Percentiles rank a stretch among this genome's conserved stretches.
These are phyloP conservation scores for Anomalospiza imberbis DNA, from an alignment of 2,797 vertebrate species.

Conservation along the genomic window DNA sequence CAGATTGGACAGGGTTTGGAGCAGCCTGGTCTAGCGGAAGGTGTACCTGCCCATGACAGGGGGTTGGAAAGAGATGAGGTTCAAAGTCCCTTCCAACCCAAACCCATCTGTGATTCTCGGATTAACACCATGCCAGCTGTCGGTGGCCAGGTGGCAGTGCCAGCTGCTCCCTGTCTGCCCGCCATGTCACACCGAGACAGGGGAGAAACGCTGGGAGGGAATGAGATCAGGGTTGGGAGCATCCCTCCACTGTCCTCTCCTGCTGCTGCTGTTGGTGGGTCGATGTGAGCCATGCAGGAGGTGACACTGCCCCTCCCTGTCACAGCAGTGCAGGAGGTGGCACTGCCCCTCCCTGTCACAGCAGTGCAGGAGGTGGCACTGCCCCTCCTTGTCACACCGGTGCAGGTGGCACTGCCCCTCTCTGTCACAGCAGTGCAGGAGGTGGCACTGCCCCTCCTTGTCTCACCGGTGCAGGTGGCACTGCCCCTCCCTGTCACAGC, in stretches of 20 bases:
- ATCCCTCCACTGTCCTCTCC: fast-evolving
- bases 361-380: background rate
- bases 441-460: too few relatives aligned
- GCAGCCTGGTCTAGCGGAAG: background rate
- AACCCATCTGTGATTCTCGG: background rate
- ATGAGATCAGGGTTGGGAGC: fast-evolving
- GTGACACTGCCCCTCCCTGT: too few relatives aligned
- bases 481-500: too few relatives aligned
- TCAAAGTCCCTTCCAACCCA: background rate
- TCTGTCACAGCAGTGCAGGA: too few relatives aligned
- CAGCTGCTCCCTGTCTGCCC: fast-evolving
- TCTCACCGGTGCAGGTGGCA: too few relatives aligned
- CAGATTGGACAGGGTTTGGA: background rate
- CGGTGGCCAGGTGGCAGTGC: background rate
- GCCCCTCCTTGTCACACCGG: too few relatives aligned
- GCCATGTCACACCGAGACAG: fast-evolving
- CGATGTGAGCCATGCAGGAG: background rate
- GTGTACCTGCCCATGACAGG: background rate
- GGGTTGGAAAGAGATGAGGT: background rate
- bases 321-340: background rate
- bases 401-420: too few relatives aligned
- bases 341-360: too few relatives aligned
- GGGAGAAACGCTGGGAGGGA: fast-evolving
- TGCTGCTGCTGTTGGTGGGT: fast-evolving
- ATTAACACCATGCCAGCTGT: background rate